Evolutionary conservation across 2,888 invertebrate genomes (phyloP).

Genomic region (Adineta ricciae): DNA sequence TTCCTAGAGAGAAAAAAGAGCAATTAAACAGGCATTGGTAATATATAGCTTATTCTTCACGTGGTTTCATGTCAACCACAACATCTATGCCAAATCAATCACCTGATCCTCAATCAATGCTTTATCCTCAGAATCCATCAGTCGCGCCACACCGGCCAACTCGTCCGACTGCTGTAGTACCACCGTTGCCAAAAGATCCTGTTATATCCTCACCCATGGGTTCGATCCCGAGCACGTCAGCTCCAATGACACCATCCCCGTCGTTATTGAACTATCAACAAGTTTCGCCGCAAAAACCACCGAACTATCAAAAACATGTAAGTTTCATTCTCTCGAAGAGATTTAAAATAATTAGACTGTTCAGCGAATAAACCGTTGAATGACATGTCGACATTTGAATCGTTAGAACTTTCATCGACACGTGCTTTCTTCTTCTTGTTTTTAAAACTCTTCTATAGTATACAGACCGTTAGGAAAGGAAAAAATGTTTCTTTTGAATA

Average conservation of each 20-base stretch:
- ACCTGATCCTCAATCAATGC: neutral
- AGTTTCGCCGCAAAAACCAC: neutral
- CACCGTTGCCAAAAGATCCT: neutral
- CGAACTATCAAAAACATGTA: neutral
- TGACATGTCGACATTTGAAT: too few species aligned
- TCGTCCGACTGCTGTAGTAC: conserved; percentile 7
- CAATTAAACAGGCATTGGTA: too few species aligned
- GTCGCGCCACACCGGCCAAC: neutral
- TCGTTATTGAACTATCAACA: neutral
- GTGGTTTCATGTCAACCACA: neutral
- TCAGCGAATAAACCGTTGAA: too few species aligned
- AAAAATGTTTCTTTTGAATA: neutral
- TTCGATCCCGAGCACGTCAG: neutral
- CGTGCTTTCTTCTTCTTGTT: too few species aligned
- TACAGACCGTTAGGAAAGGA: neutral
- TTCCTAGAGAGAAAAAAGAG: neutral
- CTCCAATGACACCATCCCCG: neutral
- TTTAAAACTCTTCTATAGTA: neutral
- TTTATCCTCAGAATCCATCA: neutral
- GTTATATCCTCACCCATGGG: neutral
- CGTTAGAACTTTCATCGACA: neutral
- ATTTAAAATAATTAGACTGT: too few species aligned
- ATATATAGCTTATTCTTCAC: neutral
- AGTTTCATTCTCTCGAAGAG: too few species aligned
- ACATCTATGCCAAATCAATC: neutral